A percentile compares a stretch with the other conserved stretches of the same genome.
These are phyloP conservation scores for Pinna nobilis DNA, from an alignment of 1,140 invertebrate genomes.

Conservation along the genomic window DNA sequence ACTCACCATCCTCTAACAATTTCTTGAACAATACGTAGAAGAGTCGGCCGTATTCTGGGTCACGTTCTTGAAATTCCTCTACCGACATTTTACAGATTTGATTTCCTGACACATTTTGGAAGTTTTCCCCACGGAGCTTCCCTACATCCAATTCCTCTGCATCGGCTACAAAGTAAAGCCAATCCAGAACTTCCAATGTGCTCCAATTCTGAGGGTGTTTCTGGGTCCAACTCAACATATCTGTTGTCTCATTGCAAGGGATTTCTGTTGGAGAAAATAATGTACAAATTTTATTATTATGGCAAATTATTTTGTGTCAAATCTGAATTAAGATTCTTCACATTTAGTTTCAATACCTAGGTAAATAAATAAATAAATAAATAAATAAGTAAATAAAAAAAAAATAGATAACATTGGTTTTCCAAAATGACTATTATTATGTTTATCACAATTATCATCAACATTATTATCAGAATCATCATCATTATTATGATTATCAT, in stretches of 20 bases:
- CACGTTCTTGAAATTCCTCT: slow-evolving; percentile 57
- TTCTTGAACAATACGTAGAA: slow-evolving; percentile 58
- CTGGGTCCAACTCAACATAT: slow-evolving; percentile 56
- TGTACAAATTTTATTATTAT: background rate
- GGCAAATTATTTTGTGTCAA: background rate
- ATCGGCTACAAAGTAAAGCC: slow-evolving; percentile 60
- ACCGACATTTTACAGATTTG: slow-evolving; percentile 62
- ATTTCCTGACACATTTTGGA: slow-evolving; percentile 61
- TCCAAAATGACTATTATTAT: too few species aligned
- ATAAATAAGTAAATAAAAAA: too few species aligned
- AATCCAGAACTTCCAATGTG: slow-evolving; percentile 60
- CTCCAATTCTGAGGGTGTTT: slow-evolving; percentile 67
- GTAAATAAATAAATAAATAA: background rate
- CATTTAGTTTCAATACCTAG: background rate
- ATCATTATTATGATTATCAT: too few species aligned
- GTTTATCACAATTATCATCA: too few species aligned
- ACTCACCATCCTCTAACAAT: slow-evolving; percentile 48
- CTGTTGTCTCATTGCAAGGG: slow-evolving; percentile 4
- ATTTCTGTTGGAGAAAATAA: slow-evolving; percentile 21
- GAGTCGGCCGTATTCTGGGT: slow-evolving; percentile 59
- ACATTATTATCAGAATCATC: too few species aligned
- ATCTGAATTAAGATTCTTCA: background rate
- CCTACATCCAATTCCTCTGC: slow-evolving; percentile 49
- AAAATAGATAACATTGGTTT: too few species aligned
- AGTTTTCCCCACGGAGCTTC: slow-evolving; percentile 64